A percentile compares a stretch with the other conserved stretches of the same genome.
These are phyloP conservation scores for Drosophila nigricruria DNA, from an alignment of 2,888 invertebrate genomes.

Conservation along the genomic window DNA sequence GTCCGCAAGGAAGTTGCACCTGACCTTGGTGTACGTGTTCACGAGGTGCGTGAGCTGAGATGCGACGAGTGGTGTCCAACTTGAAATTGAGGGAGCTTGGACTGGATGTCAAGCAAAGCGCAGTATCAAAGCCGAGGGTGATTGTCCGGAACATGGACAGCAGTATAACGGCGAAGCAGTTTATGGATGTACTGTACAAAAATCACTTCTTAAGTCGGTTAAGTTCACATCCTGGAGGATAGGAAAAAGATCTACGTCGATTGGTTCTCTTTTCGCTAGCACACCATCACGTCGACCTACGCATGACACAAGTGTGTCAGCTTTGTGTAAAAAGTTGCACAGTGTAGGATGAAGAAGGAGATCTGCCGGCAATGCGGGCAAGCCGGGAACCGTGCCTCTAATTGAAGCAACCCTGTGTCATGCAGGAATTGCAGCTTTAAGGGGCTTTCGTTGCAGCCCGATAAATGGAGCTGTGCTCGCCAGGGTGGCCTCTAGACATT, in stretches of 20 bases:
- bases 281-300: rapidly evolving
- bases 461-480: no score
- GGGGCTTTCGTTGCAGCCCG: neutral
- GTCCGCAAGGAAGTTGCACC: neutral
- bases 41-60: neutral
- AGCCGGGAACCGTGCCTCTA: neutral
- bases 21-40: neutral
- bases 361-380: neutral
- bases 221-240: neutral
- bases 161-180: no score
- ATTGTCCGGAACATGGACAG: no score
- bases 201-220: no score
- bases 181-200: no score
- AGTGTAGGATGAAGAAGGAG: neutral
- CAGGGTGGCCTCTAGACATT: neutral
- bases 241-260: neutral
- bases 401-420: neutral
- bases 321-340: no score
- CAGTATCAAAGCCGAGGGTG: no score
- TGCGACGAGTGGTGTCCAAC: no score
- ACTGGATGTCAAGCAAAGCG: no score
- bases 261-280: neutral
- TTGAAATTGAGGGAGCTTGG: no score
- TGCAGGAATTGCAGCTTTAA: neutral
- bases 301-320: neutral